Base-by-base conservation (phyloP, 2,888 invertebrate genomes). In the Sicus ferrugineus region DNA sequence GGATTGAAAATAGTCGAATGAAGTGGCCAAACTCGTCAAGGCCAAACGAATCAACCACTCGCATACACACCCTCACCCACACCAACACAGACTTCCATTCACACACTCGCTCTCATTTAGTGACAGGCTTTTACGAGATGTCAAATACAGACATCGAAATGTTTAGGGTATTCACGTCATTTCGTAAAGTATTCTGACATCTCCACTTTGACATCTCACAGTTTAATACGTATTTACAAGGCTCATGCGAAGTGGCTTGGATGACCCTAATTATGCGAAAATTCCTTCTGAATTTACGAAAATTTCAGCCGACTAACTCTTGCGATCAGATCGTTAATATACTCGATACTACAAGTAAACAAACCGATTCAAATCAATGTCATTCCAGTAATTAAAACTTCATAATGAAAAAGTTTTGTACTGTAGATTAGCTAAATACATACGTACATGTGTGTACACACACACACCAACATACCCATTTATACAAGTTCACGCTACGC, bases 41-140 rank as follows among this genome's bases (percentile, higher is more conserved):
- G 9, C 31, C 34, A 34, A 38, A 14, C 34, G 59, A 31, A 2
- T 23, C 54, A 68, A 31, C 71, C 52, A 69, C 66, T 62, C 28
- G 59, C 54, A 69, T 67, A 73, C 26, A 64, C 68, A 74, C 62
- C 73, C 64, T 70, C 42, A 67, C 42, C 52, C 68, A 54, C 19
- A 31, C 9, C 34, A 19, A 52, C 28, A 68, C 21, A 30, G 7
- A 42, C 38, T 28, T 19, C 19, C 50, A 68, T 14, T 48, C 48
- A 38, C 31, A 62, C 34, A 42, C 23, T 28, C 30, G 28, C n/a
- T 54, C 26, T 38, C 19, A 16, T 52, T 54, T 46, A 23, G 52
- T n/a, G n/a, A 30, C 7, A 30, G 42, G 16, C 14, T n/a, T 14
- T n/a, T 42, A 42, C 14, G n/a, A 42, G 14, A 3, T 4, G 14